Evolutionary conservation across 2,888 invertebrate genomes (phyloP).

Genomic region (Eudemis profundana): DNA sequence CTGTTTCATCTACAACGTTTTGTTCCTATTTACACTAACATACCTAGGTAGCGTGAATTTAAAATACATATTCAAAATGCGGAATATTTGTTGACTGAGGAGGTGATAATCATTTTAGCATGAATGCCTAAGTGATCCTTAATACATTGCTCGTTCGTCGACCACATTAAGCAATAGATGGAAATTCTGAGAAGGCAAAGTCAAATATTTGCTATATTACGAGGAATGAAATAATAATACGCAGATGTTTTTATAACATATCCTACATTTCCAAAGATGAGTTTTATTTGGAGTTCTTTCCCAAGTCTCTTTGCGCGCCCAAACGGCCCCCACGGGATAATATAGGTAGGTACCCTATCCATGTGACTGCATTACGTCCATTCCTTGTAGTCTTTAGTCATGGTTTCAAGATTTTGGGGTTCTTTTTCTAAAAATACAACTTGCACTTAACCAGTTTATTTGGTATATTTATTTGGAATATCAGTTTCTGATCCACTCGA

Average conservation of each 20-base stretch:
- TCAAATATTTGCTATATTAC: too few species aligned
- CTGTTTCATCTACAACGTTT: background rate
- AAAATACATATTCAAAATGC: slow-evolving; percentile 12
- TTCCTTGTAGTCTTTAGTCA: background rate
- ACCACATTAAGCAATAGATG: slow-evolving; percentile 6
- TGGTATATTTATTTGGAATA: background rate
- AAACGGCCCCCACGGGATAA: background rate
- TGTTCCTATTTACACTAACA: background rate
- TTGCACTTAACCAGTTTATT: background rate
- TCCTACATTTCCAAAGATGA: background rate
- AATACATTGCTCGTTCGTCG: background rate
- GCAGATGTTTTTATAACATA: too few species aligned
- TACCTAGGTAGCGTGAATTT: background rate
- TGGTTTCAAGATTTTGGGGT: background rate
- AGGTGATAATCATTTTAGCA: slow-evolving; percentile 14
- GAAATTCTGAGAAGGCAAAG: background rate
- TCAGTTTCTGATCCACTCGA: slow-evolving; percentile 14
- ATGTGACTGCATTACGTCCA: background rate
- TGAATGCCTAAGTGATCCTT: background rate
- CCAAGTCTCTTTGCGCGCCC: background rate
- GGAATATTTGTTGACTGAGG: background rate
- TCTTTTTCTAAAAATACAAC: background rate
- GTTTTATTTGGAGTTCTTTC: background rate
- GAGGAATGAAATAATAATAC: background rate
- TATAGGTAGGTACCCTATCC: too few species aligned